Base-by-base conservation (phyloP, 2,888 invertebrate species). In the Plutella xylostella region DNA sequence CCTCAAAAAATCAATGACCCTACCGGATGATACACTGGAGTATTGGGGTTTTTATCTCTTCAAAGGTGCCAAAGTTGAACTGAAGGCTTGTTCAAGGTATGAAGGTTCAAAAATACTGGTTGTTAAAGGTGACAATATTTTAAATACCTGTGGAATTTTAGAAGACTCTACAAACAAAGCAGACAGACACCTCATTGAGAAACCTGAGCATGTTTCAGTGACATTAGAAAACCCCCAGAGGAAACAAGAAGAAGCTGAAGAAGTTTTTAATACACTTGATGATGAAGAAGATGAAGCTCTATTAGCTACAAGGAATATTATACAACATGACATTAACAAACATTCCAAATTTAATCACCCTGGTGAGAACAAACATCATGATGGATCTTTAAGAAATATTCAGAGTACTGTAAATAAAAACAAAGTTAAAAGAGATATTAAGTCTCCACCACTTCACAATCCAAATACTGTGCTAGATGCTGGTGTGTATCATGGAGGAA, bases 41-140 rank as follows among this genome's bases (percentile, higher is more conserved):
- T 94, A 94, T 68, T 94, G 93, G 93, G 93, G 94, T 2, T 94
- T 94, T 73, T 94, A 91, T 74, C 78, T 94, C 39, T 78, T 92
- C 41, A 88, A 89, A 69, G 93, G 93, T 19, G 92, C 94, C 1
- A 87, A 87, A 11, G 93, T 94, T 2, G 87, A 88, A 52, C 74
- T 94, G 19, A 91, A 92, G 60, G 90, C 92, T 37, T 94, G 94
- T 65, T 93, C 94, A 11, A 87, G 91, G 62, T 91, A 87, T 64
- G 87, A 90, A 55, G 94, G 94, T 14, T 90, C 93, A 0, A 88
- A 92, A 47, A 89, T 94, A 59, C 77, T 94, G 56, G 91, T 94
- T 2, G 92, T 94, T 0, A 89, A 91, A 71, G 94, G 93, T 7
- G 92, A 91, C 40, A 89, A 89, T 57, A 89, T 90, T 63, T 73